Evolutionary conservation across 2,113 vertebrate genomes (phyloP).

Genomic region (Albula glossodonta): DNA sequence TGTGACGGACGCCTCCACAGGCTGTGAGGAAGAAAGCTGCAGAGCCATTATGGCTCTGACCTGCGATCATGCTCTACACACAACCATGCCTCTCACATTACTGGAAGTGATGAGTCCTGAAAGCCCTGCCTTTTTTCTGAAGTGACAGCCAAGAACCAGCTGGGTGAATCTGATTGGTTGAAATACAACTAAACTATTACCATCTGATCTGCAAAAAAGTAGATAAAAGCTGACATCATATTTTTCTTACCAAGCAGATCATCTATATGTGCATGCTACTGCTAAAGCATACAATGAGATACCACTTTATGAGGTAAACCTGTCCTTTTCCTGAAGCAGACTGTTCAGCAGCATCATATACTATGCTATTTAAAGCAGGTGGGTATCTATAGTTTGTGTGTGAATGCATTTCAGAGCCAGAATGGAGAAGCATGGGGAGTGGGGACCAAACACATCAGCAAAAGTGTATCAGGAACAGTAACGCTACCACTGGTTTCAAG

Average conservation of each 20-base stretch:
- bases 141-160: background rate
- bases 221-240: background rate
- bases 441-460: too few species aligned
- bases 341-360: too few species aligned
- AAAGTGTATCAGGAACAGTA: too few species aligned
- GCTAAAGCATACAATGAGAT: too few species aligned
- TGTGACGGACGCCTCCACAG: background rate
- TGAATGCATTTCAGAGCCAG: too few species aligned
- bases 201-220: background rate
- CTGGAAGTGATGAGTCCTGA: background rate
- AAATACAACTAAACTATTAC: background rate
- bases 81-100: background rate
- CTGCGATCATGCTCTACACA: background rate
- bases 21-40: background rate
- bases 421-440: too few species aligned
- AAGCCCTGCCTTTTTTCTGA: background rate
- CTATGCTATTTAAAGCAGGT: too few species aligned
- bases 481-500: too few species aligned
- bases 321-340: too few species aligned
- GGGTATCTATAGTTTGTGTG: too few species aligned
- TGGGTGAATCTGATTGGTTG: background rate
- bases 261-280: too few species aligned
- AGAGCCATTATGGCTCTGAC: constrained; percentile 1
- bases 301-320: too few species aligned
- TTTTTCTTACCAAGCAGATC: background rate